phyloP scores from a whole-genome alignment of 2,888 invertebrate genomes.

The Polietes domitor region DNA sequence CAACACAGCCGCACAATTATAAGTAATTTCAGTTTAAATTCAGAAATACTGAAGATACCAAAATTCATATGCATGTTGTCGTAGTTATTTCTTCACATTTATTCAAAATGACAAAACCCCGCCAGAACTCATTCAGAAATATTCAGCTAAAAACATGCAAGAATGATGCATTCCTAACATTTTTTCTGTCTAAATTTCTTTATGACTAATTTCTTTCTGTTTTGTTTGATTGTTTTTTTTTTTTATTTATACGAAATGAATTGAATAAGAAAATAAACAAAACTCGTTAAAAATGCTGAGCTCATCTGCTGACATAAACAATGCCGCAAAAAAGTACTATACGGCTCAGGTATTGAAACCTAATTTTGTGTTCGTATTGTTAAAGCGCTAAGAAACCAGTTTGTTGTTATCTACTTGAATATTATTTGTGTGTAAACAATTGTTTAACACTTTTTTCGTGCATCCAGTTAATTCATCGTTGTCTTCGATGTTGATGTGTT shows the following conservation, averaged over 20 bases:
- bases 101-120: no score
- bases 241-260: no score
- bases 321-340: background rate
- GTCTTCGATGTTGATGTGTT: background rate
- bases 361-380: conserved; percentile 34
- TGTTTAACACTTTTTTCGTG: conserved; percentile 7
- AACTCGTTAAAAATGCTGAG: conserved; percentile 52
- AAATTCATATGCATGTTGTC: no score
- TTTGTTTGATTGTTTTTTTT: no score
- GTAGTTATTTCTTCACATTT: conserved; percentile 43
- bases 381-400: conserved; percentile 31
- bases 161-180: background rate
- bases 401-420: conserved; percentile 17
- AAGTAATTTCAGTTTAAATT: no score
- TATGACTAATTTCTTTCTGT: background rate
- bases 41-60: no score
- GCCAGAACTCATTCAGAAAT: background rate
- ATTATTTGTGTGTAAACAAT: conserved; percentile 9
- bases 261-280: conserved; percentile 12
- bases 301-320: conserved; percentile 57
- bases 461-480: background rate
- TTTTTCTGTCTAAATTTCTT: background rate
- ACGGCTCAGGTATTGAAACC: conserved; percentile 36
- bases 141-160: conserved; percentile 12
- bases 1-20: no score